These are phyloP conservation scores for Holacanthella duospinosa DNA, from an alignment of 2,888 invertebrate species.

Conservation along the genomic window DNA sequence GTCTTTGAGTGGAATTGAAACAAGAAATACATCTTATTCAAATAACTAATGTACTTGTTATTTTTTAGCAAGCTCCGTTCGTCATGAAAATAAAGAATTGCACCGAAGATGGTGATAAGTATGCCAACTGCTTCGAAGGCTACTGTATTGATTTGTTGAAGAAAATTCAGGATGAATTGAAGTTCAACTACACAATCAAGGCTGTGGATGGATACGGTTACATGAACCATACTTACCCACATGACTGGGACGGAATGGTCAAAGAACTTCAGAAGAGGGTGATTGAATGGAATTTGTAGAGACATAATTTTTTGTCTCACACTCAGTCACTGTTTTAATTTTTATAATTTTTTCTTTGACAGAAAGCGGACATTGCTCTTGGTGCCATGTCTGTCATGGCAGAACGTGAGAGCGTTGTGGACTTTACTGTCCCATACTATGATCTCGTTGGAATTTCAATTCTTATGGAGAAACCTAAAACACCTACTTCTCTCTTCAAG, in stretches of 20 bases:
- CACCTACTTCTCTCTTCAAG: constrained; percentile 86
- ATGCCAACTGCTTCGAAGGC: constrained; percentile 48
- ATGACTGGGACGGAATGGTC: constrained; percentile 73
- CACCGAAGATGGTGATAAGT: constrained; percentile 39
- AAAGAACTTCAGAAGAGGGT: constrained; percentile 66
- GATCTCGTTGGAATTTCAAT: constrained; percentile 95
- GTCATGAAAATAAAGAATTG: constrained; percentile 53
- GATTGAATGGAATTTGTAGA: constrained; percentile 8
- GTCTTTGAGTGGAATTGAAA: neutral
- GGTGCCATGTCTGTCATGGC: constrained; percentile 95
- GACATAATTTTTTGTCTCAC: too few relatives aligned
- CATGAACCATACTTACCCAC: constrained; percentile 65
- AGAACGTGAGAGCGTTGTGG: constrained; percentile 82
- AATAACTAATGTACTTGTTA: neutral
- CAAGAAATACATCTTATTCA: too few relatives aligned
- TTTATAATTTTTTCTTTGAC: constrained; percentile 23
- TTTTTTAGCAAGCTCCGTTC: constrained; percentile 69
- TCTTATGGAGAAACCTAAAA: constrained; percentile 79
- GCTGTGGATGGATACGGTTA: constrained; percentile 46
- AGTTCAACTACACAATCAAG: constrained; percentile 80
- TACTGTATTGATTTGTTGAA: constrained; percentile 91
- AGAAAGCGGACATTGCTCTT: constrained; percentile 82
- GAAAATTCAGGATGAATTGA: constrained; percentile 68
- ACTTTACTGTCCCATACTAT: constrained; percentile 96
- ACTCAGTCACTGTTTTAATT: neutral